phyloP scores from a whole-genome alignment of 2,113 vertebrate genomes.

The human (Homo sapiens) region DNA sequence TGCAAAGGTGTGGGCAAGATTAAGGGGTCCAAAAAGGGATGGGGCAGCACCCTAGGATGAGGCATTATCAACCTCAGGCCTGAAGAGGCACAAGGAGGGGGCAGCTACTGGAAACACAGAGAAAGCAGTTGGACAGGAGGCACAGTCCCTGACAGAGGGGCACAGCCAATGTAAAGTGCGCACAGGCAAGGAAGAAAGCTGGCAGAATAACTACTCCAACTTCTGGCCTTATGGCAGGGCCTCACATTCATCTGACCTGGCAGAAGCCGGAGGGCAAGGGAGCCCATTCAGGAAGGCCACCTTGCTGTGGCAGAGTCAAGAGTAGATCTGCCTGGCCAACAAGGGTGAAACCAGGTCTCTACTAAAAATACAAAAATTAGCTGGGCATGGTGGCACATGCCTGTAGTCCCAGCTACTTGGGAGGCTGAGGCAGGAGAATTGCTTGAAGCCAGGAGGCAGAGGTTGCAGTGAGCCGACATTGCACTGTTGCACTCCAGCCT shows the following conservation, averaged over 20 bases:
- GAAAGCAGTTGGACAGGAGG: background rate
- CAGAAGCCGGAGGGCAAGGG: background rate
- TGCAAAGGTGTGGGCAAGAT: background rate
- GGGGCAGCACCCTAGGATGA: rapidly evolving
- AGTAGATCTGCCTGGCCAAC: background rate
- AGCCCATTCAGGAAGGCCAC: background rate
- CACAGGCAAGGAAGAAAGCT: background rate
- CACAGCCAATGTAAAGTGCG: background rate
- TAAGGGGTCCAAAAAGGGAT: background rate
- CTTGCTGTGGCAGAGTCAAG: background rate
- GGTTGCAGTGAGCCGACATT: no score
- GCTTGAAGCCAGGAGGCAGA: no score
- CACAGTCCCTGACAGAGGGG: background rate
- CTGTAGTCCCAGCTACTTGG: no score
- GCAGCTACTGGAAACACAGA: background rate
- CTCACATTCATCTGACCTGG: background rate
- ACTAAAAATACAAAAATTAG: no score
- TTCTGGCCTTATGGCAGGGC: background rate
- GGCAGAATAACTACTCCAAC: no score
- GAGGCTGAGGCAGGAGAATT: no score
- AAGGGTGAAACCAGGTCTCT: no score
- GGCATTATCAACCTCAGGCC: no score
- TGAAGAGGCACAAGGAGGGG: background rate
- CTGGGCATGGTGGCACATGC: no score
- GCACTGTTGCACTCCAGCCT: no score